phyloP scores from a whole-genome alignment of 2,888 invertebrate species.

The Phaedon cochleariae region DNA sequence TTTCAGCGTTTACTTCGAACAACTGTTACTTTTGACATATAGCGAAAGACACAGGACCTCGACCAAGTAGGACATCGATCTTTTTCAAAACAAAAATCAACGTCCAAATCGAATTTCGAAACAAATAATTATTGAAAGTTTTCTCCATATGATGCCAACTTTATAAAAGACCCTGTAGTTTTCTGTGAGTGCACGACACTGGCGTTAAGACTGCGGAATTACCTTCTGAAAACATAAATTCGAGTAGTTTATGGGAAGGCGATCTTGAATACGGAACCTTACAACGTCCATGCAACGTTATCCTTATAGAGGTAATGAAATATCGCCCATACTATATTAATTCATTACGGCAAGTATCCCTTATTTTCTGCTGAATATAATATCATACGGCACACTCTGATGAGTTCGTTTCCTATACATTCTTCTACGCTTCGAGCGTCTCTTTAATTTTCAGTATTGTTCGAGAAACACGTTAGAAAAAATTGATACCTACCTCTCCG shows the following conservation, averaged over 20 bases:
- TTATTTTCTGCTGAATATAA: conserved; percentile 15
- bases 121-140: no score
- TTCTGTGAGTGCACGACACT: background rate
- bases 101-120: no score
- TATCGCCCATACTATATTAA: conserved; percentile 13
- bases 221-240: conserved; percentile 5
- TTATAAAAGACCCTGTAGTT: no score
- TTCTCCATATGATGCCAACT: no score
- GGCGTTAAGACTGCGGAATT: background rate
- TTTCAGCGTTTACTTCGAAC: no score
- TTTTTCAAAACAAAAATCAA: no score
- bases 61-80: no score
- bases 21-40: no score
- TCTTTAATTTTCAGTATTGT: conserved; percentile 27
- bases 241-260: conserved; percentile 17
- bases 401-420: conserved; percentile 32
- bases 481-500: conserved; percentile 4
- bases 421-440: conserved; percentile 24
- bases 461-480: conserved; percentile 21
- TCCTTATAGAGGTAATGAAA: conserved; percentile 11
- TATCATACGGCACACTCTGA: conserved; percentile 33
- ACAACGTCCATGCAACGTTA: background rate
- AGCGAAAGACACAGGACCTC: no score
- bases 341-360: conserved; percentile 14
- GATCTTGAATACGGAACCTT: conserved; percentile 16